These are phyloP conservation scores for Mastigias papua DNA, from an alignment of 30 jellyfish, hydroid and myxozoan genomes.

Conservation along the genomic window DNA sequence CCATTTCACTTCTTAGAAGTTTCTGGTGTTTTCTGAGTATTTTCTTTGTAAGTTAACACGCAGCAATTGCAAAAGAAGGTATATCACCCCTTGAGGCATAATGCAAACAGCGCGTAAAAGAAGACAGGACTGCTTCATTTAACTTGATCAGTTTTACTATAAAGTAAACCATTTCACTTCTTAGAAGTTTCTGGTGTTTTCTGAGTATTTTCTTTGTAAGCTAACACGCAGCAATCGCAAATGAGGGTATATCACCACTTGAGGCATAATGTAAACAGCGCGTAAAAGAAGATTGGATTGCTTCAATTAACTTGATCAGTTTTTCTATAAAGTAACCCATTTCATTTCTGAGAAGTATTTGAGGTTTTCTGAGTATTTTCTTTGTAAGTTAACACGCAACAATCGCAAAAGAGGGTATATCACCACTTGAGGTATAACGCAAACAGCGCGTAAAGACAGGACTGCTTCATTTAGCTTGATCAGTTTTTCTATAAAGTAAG, in stretches of 20 bases:
- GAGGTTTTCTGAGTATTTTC: not conserved
- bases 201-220: not conserved
- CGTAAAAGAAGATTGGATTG: not conserved
- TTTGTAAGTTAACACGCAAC: not conserved
- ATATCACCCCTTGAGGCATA: not conserved
- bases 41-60: no score
- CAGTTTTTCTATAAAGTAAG: not conserved
- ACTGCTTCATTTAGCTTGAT: not conserved
- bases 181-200: not conserved
- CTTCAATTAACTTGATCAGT: not conserved
- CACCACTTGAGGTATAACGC: no score
- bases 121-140: not conserved
- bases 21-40: not conserved
- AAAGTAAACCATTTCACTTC: not conserved
- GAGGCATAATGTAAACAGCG: not conserved
- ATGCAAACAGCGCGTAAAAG: no score
- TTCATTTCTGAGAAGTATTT: not conserved
- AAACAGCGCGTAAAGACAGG: not conserved
- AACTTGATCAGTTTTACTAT: not conserved
- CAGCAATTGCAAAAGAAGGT: not conserved
- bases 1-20: not conserved
- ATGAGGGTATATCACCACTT: not conserved
- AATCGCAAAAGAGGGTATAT: not conserved
- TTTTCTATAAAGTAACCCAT: not conserved
- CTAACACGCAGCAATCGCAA: not conserved